Percentiles rank a stretch among this genome's conserved stretches.
Conservation (phyloP, 1,140 invertebrate genomes). For the Penaeus vannamei region DNA sequence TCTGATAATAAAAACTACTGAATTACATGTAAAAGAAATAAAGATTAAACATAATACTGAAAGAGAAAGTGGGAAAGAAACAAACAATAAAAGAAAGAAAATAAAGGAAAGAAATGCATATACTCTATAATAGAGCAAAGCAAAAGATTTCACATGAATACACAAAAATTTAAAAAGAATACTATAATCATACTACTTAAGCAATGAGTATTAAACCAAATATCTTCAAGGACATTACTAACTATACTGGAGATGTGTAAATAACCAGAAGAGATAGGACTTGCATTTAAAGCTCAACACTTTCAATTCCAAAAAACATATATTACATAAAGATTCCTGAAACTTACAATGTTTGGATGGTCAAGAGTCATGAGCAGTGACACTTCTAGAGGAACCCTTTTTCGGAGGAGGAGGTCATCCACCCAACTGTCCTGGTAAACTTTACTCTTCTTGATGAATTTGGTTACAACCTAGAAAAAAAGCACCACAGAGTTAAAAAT, state of each 20-base stretch:
- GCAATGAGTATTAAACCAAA: neutral
- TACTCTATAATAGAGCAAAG: no score
- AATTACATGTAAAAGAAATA: no score
- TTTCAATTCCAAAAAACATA: neutral
- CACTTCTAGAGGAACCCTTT: constrained; percentile 79
- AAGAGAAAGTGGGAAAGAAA: no score
- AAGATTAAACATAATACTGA: no score
- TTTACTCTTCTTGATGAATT: constrained; percentile 82
- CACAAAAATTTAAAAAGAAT: neutral
- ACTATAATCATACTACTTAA: neutral
- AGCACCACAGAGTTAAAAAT: neutral
- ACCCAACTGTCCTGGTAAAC: constrained; percentile 82
- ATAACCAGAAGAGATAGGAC: neutral
- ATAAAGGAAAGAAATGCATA: no score
- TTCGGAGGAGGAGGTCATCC: constrained; percentile 74
- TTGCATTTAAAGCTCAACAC: neutral
- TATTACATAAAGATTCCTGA: neutral
- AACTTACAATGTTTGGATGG: constrained; percentile 81
- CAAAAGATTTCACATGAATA: no score
- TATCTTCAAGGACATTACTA: neutral
- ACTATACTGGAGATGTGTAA: constrained; percentile 8
- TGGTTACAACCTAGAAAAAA: constrained; percentile 77
- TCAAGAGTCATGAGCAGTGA: constrained; percentile 78
- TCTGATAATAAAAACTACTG: no score
- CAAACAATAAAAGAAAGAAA: no score